Evolutionary conservation across 2,888 invertebrate species (phyloP).

Genomic region (Amiota mariae): DNA sequence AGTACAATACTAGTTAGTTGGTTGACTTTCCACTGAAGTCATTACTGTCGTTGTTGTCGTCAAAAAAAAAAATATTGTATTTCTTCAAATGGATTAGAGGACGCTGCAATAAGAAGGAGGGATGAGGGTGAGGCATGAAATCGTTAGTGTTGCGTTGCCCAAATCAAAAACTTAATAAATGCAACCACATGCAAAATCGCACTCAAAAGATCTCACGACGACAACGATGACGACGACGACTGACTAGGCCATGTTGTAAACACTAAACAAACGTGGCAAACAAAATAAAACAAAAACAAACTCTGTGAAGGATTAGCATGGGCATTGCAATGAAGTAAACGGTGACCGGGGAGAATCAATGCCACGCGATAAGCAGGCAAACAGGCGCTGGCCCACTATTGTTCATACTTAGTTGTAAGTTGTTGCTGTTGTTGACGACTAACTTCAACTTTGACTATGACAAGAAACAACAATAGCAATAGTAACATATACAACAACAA

Average conservation of each 20-base stretch:
- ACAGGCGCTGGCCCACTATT: background rate
- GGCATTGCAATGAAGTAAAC: background rate
- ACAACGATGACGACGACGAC: background rate
- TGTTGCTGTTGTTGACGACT: background rate
- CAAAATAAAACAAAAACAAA: no score
- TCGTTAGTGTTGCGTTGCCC: constrained; percentile 11
- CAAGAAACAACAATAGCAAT: background rate
- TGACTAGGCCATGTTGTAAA: constrained; percentile 1
- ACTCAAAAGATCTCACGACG: constrained; percentile 23
- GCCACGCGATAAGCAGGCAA: constrained; percentile 20
- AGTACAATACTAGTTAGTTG: background rate
- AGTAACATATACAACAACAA: background rate
- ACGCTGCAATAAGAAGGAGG: background rate
- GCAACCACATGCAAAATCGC: constrained; percentile 19
- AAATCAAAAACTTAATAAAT: constrained; percentile 17
- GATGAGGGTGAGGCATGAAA: constrained; percentile 5
- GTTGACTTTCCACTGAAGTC: constrained; percentile 17
- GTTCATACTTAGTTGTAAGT: constrained; percentile 24
- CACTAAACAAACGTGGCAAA: no score
- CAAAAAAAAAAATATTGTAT: constrained; percentile 1
- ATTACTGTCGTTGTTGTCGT: constrained; percentile 12
- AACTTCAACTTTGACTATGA: no score
- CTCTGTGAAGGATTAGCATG: background rate
- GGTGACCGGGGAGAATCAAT: constrained; percentile 8
- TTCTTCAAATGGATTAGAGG: background rate